Evolutionary conservation across 2,888 invertebrate genomes (phyloP).

Genomic region (Arge pagana): DNA sequence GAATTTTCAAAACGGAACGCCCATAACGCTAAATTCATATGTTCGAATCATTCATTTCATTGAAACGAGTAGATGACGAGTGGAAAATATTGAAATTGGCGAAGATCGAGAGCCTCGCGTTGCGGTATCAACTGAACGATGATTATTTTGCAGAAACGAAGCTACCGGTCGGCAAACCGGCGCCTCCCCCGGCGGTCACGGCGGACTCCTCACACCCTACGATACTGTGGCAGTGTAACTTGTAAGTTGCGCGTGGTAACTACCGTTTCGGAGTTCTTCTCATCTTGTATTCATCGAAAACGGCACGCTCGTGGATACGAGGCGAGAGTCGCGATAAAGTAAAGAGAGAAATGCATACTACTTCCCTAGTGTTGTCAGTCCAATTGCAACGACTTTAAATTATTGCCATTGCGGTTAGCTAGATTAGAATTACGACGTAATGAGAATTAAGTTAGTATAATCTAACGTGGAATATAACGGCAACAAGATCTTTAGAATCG

Average conservation of each 20-base stretch:
- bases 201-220: conserved; percentile 93
- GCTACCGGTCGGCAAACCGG: conserved; percentile 73
- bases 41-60: no score
- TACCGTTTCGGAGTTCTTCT: conserved; percentile 22
- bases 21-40: no score
- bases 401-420: conserved; percentile 23
- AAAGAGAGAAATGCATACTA: conserved; percentile 18
- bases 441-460: conserved; percentile 26
- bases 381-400: conserved; percentile 34
- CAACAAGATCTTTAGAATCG: conserved; percentile 16
- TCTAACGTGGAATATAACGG: conserved; percentile 17
- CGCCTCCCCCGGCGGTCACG: conserved; percentile 58
- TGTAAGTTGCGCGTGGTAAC: conserved; percentile 65
- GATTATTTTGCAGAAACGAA: conserved; percentile 79
- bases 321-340: conserved; percentile 32
- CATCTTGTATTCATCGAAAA: conserved; percentile 25
- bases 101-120: no score
- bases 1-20: no score
- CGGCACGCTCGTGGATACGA: conserved; percentile 24
- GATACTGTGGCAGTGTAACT: conserved; percentile 98
- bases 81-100: no score
- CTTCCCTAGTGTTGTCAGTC: conserved; percentile 43
- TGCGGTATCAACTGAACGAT: no score
- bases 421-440: conserved; percentile 33
- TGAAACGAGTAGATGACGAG: no score